Conservation (phyloP, 2,797 vertebrate species). For the Dicrostonyx torquatus region DNA sequence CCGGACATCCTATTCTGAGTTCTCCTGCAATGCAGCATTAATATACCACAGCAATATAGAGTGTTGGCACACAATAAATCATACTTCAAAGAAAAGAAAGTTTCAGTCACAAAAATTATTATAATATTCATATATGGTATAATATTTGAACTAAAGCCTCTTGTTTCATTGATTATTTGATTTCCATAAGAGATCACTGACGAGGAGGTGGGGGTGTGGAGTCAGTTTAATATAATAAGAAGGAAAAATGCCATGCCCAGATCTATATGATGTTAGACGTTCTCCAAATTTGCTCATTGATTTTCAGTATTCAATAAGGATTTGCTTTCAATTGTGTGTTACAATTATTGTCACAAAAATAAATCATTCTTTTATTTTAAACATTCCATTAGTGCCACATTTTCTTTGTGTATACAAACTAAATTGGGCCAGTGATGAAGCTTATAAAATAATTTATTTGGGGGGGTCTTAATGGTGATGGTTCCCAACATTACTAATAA, state of each 20-base stretch:
- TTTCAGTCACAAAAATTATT: slow-evolving; percentile 32
- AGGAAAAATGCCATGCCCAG: slow-evolving; percentile 13
- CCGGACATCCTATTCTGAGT: slow-evolving; percentile 27
- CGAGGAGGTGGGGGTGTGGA: not conserved
- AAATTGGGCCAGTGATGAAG: not conserved
- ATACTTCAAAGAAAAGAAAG: slow-evolving; percentile 23
- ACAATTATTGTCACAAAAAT: not conserved
- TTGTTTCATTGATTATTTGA: not conserved
- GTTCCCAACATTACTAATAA: not conserved
- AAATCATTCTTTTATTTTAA: not conserved
- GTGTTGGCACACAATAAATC: slow-evolving; percentile 56
- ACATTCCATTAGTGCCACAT: not conserved
- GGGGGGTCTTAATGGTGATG: not conserved
- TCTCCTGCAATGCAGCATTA: not conserved
- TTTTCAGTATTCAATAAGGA: not conserved
- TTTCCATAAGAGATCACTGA: slow-evolving; percentile 52
- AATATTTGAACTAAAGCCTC: slow-evolving; percentile 36
- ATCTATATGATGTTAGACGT: slow-evolving; percentile 1
- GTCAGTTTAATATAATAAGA: not conserved
- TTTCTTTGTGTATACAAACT: not conserved
- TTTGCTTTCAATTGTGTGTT: not conserved
- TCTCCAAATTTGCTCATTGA: slow-evolving; percentile 43
- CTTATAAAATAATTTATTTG: not conserved
- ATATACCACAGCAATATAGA: not conserved
- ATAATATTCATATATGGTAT: not conserved